Evolutionary conservation across 2,113 vertebrate genomes (phyloP), one percentile per base, ranked within the genome.

Genomic region (Oncorhynchus tshawytscha): DNA sequence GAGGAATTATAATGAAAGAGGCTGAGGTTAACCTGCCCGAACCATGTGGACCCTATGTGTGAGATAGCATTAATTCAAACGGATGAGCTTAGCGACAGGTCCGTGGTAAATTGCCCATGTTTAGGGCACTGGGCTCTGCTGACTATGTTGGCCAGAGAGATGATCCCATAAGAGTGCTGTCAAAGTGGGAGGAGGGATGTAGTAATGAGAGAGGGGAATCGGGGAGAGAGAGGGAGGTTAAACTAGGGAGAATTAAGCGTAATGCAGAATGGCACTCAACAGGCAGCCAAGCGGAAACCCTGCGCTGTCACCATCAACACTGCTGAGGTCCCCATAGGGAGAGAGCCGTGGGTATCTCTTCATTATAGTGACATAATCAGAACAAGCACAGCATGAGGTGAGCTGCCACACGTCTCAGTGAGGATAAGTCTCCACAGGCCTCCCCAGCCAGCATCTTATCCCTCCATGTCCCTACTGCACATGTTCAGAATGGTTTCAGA

Each of bases 341-440:
- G 69, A 48, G 57, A 65, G 76, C 72, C 57, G 59, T 71, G 81
- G 77, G 73, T 70, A 72, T 62, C 76, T 82, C 75, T 74, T 87
- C 75, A 89, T 90, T 82, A 86, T 70, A 72, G 71, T 82, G 88
- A 91, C 84, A 85, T 77, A 78, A 84, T 85, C 81, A 86, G 84
- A 90, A 86, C 29, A 70, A 82, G 79, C 82, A 54, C 71, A 73
- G 81, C 45, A 25, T 76, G 81, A 78, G 84, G 78, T 76, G 81
- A 86, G 79, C 75, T 57, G 60, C 25, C 66, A 73, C 48, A 24
- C 73, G 4, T 51, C 73, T 77, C 48, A 81, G 67, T 72, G 70
- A 82, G 75, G 65, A 62, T 72, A 48, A 45, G 22, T 73, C 78
- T 86, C 73, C 27, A 29, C 60, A 83, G 80, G 24, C 24, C 78